Evolutionary conservation across 2,888 invertebrate species (phyloP), one percentile per base, ranked within the genome.

Genomic region (Gymnoscelis rufifasciata): DNA sequence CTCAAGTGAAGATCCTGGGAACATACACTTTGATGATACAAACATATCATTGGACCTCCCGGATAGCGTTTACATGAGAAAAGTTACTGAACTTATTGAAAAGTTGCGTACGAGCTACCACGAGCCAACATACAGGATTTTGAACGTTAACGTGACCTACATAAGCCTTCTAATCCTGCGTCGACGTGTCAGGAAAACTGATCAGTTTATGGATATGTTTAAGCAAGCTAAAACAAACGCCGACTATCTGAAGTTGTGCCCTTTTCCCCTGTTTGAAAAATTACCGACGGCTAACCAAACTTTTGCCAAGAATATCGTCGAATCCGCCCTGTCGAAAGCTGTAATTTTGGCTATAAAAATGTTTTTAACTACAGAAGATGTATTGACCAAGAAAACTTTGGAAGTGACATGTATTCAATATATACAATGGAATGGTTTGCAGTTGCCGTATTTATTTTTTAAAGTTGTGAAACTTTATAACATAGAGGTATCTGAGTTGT

Each of bases 371-470:
- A 51, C 23, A 6, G 11, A 14, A 10, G 56, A 56, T 8, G 47
- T 13, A 2, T 40, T 6, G 8, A 53, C 49, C 2, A 56, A 53
- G 31, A 47, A 38, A 15, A 38, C 31, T 12, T 14, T 53, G 7
- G 30, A 28, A 38, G 42, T 13, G 26, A 52, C 51, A 0, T 53
- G 53, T 30, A 12, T 56, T 1, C 53, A 51, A 19, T 40, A 49
- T 23, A 37, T 51, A 26, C 47, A 56, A 24, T 56, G 56, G 56
- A 45, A 44, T 2, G 53, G 53, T 1, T 29, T 56, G 13, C 53
- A 56, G 4, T 6, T 56, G 19, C 53, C 53, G 0, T 19, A 30
- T 19, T 26, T 56, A 28, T 56, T 51, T 19, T 51, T 53, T 28
- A 47, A 43, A 41, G 56, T 53, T 3, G 47, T 29, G 5, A 14